phyloP scores from a whole-genome alignment of 2,113 vertebrate species.

The Spilogale gracilis region DNA sequence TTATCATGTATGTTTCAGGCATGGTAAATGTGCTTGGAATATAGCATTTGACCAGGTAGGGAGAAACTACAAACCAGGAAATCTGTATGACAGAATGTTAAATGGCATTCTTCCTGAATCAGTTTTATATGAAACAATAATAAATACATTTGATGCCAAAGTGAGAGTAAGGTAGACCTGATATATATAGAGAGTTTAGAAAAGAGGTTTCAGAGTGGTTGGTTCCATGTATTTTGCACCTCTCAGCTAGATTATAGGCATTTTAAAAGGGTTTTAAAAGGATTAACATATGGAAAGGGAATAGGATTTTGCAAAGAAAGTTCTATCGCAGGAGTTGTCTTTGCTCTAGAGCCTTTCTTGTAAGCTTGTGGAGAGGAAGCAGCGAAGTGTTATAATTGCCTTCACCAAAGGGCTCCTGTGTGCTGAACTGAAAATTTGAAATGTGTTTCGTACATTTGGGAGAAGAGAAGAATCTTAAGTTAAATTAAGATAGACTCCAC shows the following conservation, averaged over 20 bases:
- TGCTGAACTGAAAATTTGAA: background rate
- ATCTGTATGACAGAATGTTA: background rate
- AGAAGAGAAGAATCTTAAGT: background rate
- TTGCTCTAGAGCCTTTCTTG: background rate
- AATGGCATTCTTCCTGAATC: slow-evolving; percentile 19
- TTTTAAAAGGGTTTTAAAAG: background rate
- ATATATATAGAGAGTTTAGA: background rate
- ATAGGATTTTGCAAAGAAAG: background rate
- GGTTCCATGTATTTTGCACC: background rate
- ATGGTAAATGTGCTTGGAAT: background rate
- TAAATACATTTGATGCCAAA: background rate
- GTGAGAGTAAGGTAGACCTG: background rate
- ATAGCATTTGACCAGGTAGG: background rate
- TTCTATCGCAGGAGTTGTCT: background rate
- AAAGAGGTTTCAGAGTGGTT: slow-evolving; percentile 26
- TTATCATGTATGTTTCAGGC: background rate
- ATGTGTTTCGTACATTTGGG: background rate
- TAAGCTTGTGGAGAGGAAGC: background rate
- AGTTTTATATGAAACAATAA: background rate
- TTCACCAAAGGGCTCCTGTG: background rate
- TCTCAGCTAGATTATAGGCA: background rate
- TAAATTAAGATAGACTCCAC: slow-evolving; percentile 1
- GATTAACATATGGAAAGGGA: background rate
- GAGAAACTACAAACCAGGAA: background rate
- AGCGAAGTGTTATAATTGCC: background rate